Base-by-base conservation (phyloP, 2,797 vertebrate species). In the Tragelaphus oryx region DNA sequence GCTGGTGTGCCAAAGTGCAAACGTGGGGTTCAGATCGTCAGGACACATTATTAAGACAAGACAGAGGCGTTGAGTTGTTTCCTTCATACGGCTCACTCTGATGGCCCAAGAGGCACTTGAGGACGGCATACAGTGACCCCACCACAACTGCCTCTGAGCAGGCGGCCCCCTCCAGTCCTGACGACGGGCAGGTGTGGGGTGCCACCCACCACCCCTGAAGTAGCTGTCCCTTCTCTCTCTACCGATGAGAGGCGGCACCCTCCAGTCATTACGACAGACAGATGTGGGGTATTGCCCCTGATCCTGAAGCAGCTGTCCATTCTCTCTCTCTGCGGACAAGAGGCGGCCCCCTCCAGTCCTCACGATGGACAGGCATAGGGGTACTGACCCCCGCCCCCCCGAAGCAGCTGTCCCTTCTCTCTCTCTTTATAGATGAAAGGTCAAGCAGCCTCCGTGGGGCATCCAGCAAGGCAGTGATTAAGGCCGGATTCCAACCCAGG, bases 181-280 rank as follows among this genome's bases (percentile, higher is more conserved):
- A 30, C 30, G 24, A 2, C 10, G 46, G 26, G 18, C 16, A 57
- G 44, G 54, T 30, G 11, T 1, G 22, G 28, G 28, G 26, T 24
- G 18, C 65, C 24, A 33, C 81, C 54, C 30, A 5, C 9, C 17
- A 18, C 37, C 16, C 41, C 13, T 8, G 8, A 55, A 62, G 79
- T 7, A 46, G 68, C 4, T 48, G 54, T 24, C 54, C 54, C 54
- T 55, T 22, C 54, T 10, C 54, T 55, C 54, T 22, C 54, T 22
- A 22, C 54, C 9, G 54, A 10, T 55, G 22, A 55, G 54, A 55
- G 54, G 54, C 4, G 9, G 22, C 9, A 10, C 9, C 54, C 54
- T 22, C 54, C 20, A 9, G 54, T 24, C 1, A 8, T 55, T 5
- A 0, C 0, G 8, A 1, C 0, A 2, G 22, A 57, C 9, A 26